Evolutionary conservation across 2,113 vertebrate genomes (phyloP), one percentile per base, ranked within the genome.

Genomic region (Chitala chitala): DNA sequence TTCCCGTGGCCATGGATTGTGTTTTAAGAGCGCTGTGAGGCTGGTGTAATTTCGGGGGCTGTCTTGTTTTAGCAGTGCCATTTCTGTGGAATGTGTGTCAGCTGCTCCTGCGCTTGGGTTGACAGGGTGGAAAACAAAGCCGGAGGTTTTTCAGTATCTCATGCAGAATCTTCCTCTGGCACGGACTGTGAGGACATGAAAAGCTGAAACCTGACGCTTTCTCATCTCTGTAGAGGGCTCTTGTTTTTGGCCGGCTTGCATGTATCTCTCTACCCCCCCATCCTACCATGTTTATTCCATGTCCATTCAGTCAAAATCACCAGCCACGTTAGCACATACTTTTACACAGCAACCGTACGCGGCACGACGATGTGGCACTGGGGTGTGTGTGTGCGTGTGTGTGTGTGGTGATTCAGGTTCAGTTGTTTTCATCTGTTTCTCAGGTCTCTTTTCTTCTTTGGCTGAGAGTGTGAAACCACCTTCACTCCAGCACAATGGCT

Each of bases 391-490:
- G 51, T 9, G 51, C 20, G 51, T 9, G 51, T 54, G 51, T 9
- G 63, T 13, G 38, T 40, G 63, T 66, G 15, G 24, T 68, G 42
- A 2, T 48, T 68, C 15, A n/a, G 13, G 42, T 68, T 68, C 42
- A 48, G 64, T 22, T 66, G 64, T 66, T 42, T 20, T 51, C 48
- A 51, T 51, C 48, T 51, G 48, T 8, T 51, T 8, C 2, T 51
- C 12, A 51, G 48, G 24, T 44, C 42, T 26, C 12, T 44, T 66
- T 68, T 68, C 22, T 68, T 68, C 24, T 68, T 48, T 1, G 5
- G 3, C 42, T 48, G 64, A 15, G 22, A 46, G 42, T 66, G 64
- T 68, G 64, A 68, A 68, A 48, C 38, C 40, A 48, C 22, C 64
- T 68, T 8, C 42, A 22, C 38, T 38, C 42, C 38, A 6, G 42